Evolutionary conservation across 23 tunicate genomes (phyloP), one percentile per base, ranked within the genome.

Genomic region (Trididemnum clinides): DNA sequence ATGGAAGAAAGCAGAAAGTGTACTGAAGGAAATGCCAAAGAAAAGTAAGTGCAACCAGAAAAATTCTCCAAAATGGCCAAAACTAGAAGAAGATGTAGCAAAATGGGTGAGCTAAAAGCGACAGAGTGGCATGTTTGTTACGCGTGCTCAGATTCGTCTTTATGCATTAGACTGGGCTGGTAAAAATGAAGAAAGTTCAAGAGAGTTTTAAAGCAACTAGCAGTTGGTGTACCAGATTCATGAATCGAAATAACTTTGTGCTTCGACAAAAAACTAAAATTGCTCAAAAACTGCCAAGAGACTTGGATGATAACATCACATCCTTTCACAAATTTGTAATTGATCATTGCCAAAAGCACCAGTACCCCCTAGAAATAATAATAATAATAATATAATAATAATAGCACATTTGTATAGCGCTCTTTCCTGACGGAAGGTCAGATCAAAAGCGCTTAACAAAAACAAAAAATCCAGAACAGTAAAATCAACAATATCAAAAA

Each of bases 51-150:
- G 69, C 21, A 62, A 62, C 21, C 69, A 62, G 69, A 62, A 62
- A 62, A 62, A 12, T 21, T 26, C 18, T 12, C 69, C 69, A 21
- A 62, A 62, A 62, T 62, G 69, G 69, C 69, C 69, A 62, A 62
- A 62, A 62, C 69, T 62, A 62, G n/a, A n/a, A n/a, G 69, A 62
- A 62, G 69, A 62, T 62, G 69, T 62, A 12, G 69, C 69, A 62
- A 62, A 62, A 62, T 62, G 27, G 69, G 69, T 62, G 21, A 62
- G 21, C 27, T 22, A 62, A 26, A 62, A 62, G 69, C 69, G 69
- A 62, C 69, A 62, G 69, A 62, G 69, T 12, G 69, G 69, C 69
- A 22, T 62, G 69, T 62, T 62, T 62, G 69, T 62, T 62, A 62
- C 69, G 27, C 69, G 69, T 62, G 69, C 69, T 12, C 69, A 62